Conservation (phyloP, 2,797 vertebrate genomes). For the Hemibagrus guttatus region DNA sequence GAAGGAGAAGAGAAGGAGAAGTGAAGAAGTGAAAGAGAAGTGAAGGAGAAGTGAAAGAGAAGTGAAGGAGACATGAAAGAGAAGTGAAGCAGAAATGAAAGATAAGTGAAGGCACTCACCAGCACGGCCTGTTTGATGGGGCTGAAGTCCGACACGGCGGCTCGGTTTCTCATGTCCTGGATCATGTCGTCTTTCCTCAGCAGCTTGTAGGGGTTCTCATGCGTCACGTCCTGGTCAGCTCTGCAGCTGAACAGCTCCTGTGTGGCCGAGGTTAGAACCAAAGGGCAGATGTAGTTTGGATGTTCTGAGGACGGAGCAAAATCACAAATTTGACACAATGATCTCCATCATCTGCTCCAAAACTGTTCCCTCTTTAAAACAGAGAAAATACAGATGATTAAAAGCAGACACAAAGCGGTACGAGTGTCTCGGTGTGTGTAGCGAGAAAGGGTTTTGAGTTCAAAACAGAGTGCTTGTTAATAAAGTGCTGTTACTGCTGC, state of each 20-base stretch:
- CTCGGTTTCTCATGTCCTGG: slow-evolving; percentile 83
- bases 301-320: slow-evolving; percentile 68
- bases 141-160: slow-evolving; percentile 88
- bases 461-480: neutral
- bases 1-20: no score
- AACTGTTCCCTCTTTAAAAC: neutral
- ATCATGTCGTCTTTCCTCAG: slow-evolving; percentile 87
- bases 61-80: no score
- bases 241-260: slow-evolving; percentile 88
- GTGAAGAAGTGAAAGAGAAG: no score
- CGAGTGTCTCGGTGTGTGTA: neutral
- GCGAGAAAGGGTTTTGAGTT: neutral
- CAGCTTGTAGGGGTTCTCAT: slow-evolving; percentile 81
- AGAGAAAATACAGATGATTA: neutral
- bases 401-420: neutral
- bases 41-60: no score
- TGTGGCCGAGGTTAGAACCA: slow-evolving; percentile 86
- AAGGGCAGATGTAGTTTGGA: slow-evolving; percentile 83
- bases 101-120: slow-evolving; percentile 66
- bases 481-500: no score
- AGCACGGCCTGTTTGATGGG: slow-evolving; percentile 81
- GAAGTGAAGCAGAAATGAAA: no score
- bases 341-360: neutral
- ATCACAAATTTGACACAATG: neutral
- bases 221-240: slow-evolving; percentile 81